Conservation (phyloP, 2,888 invertebrate genomes). For the Erannis defoliaria region DNA sequence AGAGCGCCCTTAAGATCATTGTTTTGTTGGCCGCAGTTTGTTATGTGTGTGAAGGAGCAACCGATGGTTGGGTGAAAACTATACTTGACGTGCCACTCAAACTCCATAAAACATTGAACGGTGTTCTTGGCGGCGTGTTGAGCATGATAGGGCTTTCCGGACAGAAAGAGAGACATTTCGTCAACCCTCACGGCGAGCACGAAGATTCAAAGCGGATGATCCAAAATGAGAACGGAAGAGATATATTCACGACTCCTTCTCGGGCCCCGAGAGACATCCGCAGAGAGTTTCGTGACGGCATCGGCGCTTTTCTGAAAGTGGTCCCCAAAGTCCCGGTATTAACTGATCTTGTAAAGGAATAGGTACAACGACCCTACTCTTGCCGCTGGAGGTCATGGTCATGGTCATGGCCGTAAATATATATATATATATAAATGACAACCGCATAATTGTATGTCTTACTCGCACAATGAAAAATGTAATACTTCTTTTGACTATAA, state of each 20-base stretch:
- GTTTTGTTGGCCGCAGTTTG: neutral
- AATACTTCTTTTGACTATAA: too few relatives aligned
- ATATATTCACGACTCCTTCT: neutral
- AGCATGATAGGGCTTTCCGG: neutral
- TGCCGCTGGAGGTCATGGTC: neutral
- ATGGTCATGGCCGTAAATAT: neutral
- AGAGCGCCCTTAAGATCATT: neutral
- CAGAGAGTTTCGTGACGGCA: neutral
- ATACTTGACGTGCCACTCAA: neutral
- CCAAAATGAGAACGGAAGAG: slow-evolving; percentile 35
- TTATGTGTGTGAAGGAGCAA: neutral
- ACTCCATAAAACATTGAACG: neutral
- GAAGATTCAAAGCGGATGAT: neutral
- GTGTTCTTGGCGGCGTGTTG: neutral
- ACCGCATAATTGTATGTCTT: too few relatives aligned
- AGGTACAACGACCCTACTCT: neutral
- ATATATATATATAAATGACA: too few relatives aligned
- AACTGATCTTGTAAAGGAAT: neutral
- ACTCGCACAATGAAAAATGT: too few relatives aligned
- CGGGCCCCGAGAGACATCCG: neutral
- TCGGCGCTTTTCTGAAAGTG: neutral
- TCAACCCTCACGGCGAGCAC: neutral
- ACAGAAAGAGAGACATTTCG: neutral
- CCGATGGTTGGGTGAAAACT: neutral
- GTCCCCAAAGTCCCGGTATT: neutral